Evolutionary conservation across 1,140 invertebrate species (phyloP).

Genomic region (Drosophila funebris): DNA sequence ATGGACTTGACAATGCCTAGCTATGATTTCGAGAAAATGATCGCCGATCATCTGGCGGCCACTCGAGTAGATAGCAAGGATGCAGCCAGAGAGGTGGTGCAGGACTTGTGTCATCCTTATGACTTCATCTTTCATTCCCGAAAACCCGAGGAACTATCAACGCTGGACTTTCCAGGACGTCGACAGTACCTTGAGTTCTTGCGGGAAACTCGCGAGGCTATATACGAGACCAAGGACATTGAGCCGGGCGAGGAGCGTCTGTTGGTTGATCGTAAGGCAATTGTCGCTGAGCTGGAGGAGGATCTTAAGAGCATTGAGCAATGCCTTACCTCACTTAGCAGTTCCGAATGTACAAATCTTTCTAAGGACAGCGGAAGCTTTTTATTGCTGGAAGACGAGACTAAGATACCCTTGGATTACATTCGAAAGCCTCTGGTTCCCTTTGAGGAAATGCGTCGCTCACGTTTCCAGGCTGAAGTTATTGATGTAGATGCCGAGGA

Average conservation of each 20-base stretch:
- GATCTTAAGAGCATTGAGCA: slow-evolving; percentile 75
- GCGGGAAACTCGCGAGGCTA: slow-evolving; percentile 56
- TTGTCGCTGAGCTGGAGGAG: slow-evolving; percentile 66
- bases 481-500: slow-evolving; percentile 71
- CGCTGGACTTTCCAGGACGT: slow-evolving; percentile 61
- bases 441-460: slow-evolving; percentile 77
- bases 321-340: slow-evolving; percentile 73
- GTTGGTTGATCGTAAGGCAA: slow-evolving; percentile 52
- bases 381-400: slow-evolving; percentile 64
- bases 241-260: slow-evolving; percentile 59
- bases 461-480: slow-evolving; percentile 65
- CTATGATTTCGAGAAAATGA: slow-evolving; percentile 60
- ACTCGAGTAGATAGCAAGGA: slow-evolving; percentile 49
- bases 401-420: slow-evolving; percentile 77
- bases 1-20: slow-evolving; percentile 56
- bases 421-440: slow-evolving; percentile 76
- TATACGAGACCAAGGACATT: slow-evolving; percentile 66
- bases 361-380: slow-evolving; percentile 78
- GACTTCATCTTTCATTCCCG: slow-evolving; percentile 71
- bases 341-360: slow-evolving; percentile 75
- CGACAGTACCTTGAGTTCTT: slow-evolving; percentile 65
- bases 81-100: slow-evolving; percentile 25
- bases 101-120: slow-evolving; percentile 49
- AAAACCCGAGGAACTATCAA: slow-evolving; percentile 54
- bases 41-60: slow-evolving; percentile 54